phyloP scores from a whole-genome alignment of 2,888 invertebrate species.

The Tridacna gigas region DNA sequence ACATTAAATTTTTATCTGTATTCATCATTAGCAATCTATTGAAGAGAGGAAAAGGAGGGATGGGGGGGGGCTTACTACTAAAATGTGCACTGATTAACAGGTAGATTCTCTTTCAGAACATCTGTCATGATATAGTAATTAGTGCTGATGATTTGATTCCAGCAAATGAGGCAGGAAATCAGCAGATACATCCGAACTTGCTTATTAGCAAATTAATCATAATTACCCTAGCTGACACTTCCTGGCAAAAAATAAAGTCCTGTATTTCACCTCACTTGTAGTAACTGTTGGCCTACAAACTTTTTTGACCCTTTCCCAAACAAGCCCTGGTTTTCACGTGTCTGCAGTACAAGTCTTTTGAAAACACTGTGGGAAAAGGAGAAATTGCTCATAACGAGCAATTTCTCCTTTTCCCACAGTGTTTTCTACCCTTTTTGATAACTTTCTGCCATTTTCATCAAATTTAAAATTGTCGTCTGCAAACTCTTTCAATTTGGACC shows the following conservation, averaged over 20 bases:
- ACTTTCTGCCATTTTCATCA: too few species aligned
- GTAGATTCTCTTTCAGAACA: not conserved
- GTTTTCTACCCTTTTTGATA: too few species aligned
- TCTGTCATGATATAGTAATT: constrained; percentile 8
- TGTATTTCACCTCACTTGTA: not conserved
- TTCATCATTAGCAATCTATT: too few species aligned
- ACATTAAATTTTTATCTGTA: too few species aligned
- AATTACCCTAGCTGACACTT: constrained; percentile 11
- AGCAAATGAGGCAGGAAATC: constrained; percentile 12
- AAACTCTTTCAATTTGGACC: too few species aligned
- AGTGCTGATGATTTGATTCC: constrained; percentile 1
- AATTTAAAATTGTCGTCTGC: too few species aligned
- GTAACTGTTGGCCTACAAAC: not conserved
- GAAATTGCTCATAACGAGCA: not conserved
- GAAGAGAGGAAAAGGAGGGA: too few species aligned
- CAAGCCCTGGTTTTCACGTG: too few species aligned
- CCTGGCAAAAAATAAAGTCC: not conserved
- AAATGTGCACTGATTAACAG: not conserved
- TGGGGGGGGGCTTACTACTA: not conserved
- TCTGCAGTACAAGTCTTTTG: not conserved
- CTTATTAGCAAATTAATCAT: constrained; percentile 15
- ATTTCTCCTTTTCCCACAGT: not conserved
- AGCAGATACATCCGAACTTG: not conserved
- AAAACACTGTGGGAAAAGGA: not conserved
- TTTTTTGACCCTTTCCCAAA: too few species aligned